phyloP scores from a whole-genome alignment of 35 echinoderm and acorn worm species.

The Lytechinus pictus region DNA sequence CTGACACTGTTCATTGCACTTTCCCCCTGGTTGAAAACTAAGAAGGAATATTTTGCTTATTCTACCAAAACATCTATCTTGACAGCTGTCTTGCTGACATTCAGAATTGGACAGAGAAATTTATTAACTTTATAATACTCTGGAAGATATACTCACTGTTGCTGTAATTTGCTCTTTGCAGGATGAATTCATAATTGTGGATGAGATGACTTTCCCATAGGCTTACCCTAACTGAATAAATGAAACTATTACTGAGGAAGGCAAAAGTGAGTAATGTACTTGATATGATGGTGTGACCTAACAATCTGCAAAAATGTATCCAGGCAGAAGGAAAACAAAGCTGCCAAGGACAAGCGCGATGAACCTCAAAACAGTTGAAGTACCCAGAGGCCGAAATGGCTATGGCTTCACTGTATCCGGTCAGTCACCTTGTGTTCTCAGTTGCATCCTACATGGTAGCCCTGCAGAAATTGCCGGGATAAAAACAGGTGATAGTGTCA shows the following conservation, averaged over 20 bases:
- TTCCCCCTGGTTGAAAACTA: not conserved
- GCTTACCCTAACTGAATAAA: too few species aligned
- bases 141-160: too few species aligned
- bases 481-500: conserved; percentile 84
- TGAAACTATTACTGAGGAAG: not conserved
- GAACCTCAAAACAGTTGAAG: conserved; percentile 97
- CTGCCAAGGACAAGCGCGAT: conserved; percentile 66
- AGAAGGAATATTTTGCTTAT: not conserved
- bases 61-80: not conserved
- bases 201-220: not conserved
- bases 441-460: conserved; percentile 86
- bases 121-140: too few species aligned
- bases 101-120: not conserved
- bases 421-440: conserved; percentile 88
- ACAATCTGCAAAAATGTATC: conserved; percentile 57
- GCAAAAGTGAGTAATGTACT: not conserved
- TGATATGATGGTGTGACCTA: not conserved
- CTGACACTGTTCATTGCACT: not conserved
- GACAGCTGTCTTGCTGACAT: not conserved
- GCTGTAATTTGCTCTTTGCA: not conserved
- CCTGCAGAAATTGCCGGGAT: conserved; percentile 88
- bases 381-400: conserved; percentile 84
- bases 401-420: conserved; percentile 95
- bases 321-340: conserved; percentile 51
- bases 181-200: not conserved